Conservation (phyloP, 1,140 invertebrate genomes). For the Piezodorus guildinii region DNA sequence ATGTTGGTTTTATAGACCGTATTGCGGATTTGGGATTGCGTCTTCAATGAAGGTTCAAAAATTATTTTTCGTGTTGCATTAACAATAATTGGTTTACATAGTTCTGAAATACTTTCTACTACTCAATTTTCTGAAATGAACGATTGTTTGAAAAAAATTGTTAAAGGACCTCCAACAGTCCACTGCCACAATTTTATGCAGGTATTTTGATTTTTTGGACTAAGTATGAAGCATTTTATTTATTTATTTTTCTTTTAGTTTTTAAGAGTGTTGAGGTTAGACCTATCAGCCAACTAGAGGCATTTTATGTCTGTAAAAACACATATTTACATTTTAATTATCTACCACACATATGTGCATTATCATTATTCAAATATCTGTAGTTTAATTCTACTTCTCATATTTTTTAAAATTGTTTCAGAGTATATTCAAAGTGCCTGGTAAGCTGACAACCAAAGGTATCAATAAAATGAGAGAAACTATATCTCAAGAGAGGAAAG, state of each 20-base stretch:
- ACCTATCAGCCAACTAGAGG: too few species aligned
- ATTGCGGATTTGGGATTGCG: slow-evolving; percentile 84
- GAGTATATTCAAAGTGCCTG: slow-evolving; percentile 67
- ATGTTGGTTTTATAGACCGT: slow-evolving; percentile 51
- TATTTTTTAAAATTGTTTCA: slow-evolving; percentile 33
- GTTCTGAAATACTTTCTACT: slow-evolving; percentile 53
- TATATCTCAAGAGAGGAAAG: slow-evolving; percentile 31
- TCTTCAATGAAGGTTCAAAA: slow-evolving; percentile 88
- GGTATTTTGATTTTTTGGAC: slow-evolving; percentile 37
- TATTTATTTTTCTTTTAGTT: too few species aligned
- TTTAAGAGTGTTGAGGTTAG: too few species aligned
- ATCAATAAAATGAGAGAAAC: slow-evolving; percentile 47
- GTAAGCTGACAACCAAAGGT: slow-evolving; percentile 42
- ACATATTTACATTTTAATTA: too few species aligned
- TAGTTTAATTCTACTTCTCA: too few species aligned
- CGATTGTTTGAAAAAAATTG: slow-evolving; percentile 65
- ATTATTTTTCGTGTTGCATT: slow-evolving; percentile 75
- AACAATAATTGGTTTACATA: slow-evolving; percentile 64
- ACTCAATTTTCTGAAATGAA: slow-evolving; percentile 62
- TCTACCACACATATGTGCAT: too few species aligned
- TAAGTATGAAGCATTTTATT: too few species aligned
- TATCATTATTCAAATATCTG: too few species aligned
- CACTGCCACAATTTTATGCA: slow-evolving; percentile 78
- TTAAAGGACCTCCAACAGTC: slow-evolving; percentile 54
- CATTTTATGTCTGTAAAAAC: too few species aligned